Base-by-base conservation (phyloP, 2,113 vertebrate species). In the Eurypyga helias region DNA sequence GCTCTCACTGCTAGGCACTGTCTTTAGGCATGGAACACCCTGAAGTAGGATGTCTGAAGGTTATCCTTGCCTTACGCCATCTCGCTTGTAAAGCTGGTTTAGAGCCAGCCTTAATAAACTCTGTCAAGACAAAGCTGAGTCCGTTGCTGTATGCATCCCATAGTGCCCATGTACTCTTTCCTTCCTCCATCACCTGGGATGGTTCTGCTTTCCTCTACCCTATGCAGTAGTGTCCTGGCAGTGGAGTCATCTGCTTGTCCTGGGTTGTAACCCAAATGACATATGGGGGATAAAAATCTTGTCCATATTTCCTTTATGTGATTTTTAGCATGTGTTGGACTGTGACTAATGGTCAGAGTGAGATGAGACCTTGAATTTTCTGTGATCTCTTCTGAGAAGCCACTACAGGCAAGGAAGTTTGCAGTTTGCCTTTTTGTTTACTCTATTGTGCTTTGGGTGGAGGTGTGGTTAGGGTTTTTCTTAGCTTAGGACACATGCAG, bases 401-500 rank as follows among this genome's bases (percentile, higher is more conserved):
- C 54, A 69, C 2, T 49, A n/a, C 17, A 57, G 23, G 26, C 43
- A 60, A 33, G 20, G 54, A 58, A 43, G 8, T 67, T 79, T 46
- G 34, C 25, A 43, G 34, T 60, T 88, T 46, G 7, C 25, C 20
- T 71, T 83, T 87, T 33, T 79, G 5, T 45, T 76, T 69, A 10
- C 18, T 45, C 17, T 48, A 7, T 38, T 5, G 9, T 65, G 13
- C 17, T 60, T 90, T 57, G 45, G 14, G 48, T 0, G 0, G 4
- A 13, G 14, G 4, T 41, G n/a, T 26, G 17, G 7, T 17, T 45
- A 57, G 5, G 10, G 14, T 7, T 89, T 78, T 87, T 48, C 19
- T 62, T 70, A 48, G 11, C 0, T 54, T 58, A 54, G 23, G 26
- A 55, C 0, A 0, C 6, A 7, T 26, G 20, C 24, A 38, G 21